phyloP scores from a whole-genome alignment of 2,113 vertebrate species.

The Megalops atlanticus region DNA sequence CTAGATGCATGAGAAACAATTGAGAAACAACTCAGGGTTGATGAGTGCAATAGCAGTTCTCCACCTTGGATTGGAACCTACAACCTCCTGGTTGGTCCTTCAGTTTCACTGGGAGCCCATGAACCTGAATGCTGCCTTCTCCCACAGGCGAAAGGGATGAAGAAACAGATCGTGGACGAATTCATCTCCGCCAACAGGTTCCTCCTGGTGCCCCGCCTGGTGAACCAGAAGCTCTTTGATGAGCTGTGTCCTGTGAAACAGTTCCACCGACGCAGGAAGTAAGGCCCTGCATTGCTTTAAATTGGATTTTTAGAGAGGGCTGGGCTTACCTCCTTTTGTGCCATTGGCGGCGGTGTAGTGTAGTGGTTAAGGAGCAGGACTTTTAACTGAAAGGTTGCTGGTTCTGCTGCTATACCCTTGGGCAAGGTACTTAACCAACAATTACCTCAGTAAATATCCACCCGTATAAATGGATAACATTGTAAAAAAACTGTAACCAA shows the following conservation, averaged over 20 bases:
- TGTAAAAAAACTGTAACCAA: too few species aligned
- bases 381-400: too few species aligned
- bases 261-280: conserved; percentile 93
- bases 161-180: conserved; percentile 90
- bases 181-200: conserved; percentile 93
- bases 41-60: too few species aligned
- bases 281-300: too few species aligned
- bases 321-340: neutral
- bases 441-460: too few species aligned
- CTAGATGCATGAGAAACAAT: too few species aligned
- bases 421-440: too few species aligned
- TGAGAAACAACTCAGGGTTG: neutral
- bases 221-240: conserved; percentile 90
- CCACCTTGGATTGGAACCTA: neutral
- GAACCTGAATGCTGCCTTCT: neutral
- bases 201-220: conserved; percentile 84
- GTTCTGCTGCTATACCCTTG: too few species aligned
- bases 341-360: neutral
- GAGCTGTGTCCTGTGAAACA: conserved; percentile 93
- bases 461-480: too few species aligned
- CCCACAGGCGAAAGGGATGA: conserved; percentile 86
- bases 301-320: too few species aligned
- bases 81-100: too few species aligned
- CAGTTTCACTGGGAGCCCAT: neutral
- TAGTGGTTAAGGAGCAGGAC: too few species aligned